Conservation (phyloP, 1,140 invertebrate genomes). For the Drosophila eugracilis region DNA sequence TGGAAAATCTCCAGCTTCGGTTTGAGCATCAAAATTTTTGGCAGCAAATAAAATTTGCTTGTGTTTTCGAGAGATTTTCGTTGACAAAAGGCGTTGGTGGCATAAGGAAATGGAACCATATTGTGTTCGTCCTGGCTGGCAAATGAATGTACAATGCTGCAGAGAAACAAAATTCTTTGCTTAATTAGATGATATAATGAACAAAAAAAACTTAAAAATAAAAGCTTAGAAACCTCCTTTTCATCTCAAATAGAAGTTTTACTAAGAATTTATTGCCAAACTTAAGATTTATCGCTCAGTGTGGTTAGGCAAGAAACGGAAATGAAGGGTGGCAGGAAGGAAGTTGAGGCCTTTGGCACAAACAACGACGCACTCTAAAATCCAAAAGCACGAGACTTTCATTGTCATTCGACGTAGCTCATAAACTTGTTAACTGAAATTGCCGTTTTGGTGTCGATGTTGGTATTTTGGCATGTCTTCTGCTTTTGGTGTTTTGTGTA, state of each 20-base stretch:
- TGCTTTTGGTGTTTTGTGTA: constrained; percentile 23
- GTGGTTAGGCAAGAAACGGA: constrained; percentile 12
- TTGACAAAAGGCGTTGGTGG: constrained; percentile 55
- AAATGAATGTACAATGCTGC: constrained; percentile 33
- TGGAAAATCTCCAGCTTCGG: constrained; percentile 26
- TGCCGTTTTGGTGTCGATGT: constrained; percentile 45
- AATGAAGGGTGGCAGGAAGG: constrained; percentile 3
- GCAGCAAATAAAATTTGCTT: constrained; percentile 76
- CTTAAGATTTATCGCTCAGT: not conserved
- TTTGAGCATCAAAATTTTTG: constrained; percentile 53
- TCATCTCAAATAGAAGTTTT: not conserved
- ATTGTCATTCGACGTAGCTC: constrained; percentile 43
- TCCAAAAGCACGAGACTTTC: constrained; percentile 54
- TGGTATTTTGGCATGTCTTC: constrained; percentile 22
- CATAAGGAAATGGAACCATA: constrained; percentile 32
- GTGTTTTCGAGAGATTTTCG: constrained; percentile 61
- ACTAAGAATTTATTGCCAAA: not conserved
- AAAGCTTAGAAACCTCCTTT: no score
- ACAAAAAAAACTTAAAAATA: no score
- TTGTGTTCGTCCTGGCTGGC: constrained; percentile 22
- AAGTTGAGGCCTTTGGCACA: not conserved
- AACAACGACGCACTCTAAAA: constrained; percentile 41
- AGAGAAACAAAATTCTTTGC: constrained; percentile 5
- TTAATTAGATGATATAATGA: no score
- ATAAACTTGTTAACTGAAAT: constrained; percentile 77